Evolutionary conservation across 2,113 vertebrate genomes (phyloP).

Genomic region (Hippocampus zosterae): DNA sequence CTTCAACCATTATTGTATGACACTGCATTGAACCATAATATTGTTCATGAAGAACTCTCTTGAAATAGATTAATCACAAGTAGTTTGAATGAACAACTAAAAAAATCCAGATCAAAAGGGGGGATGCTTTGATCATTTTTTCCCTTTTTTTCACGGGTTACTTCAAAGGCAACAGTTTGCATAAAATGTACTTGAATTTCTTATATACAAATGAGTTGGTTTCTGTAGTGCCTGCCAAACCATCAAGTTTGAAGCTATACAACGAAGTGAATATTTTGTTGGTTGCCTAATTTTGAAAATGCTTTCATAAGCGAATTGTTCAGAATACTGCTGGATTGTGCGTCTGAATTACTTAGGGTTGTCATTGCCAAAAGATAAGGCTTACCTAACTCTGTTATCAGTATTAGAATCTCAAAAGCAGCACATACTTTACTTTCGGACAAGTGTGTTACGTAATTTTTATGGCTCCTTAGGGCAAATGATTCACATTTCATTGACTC

Average conservation of each 20-base stretch:
- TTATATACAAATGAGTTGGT: neutral
- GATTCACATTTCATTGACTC: neutral
- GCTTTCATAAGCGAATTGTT: neutral
- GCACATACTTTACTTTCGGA: too few relatives aligned
- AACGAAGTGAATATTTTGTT: neutral
- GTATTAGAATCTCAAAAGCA: too few relatives aligned
- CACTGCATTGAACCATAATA: slow-evolving; percentile 62
- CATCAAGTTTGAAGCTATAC: neutral
- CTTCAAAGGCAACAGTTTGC: neutral
- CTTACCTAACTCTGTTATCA: too few relatives aligned
- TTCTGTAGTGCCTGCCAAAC: neutral
- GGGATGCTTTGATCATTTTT: neutral
- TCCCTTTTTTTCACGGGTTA: neutral
- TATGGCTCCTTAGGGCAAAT: too few relatives aligned
- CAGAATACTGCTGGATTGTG: too few relatives aligned
- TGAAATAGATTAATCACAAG: slow-evolving; percentile 62
- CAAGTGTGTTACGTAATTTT: too few relatives aligned
- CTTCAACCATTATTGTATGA: slow-evolving; percentile 55
- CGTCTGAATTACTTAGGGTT: too few relatives aligned
- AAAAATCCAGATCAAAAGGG: slow-evolving; percentile 33
- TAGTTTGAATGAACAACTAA: slow-evolving; percentile 49
- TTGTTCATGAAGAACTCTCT: slow-evolving; percentile 62
- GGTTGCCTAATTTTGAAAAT: neutral
- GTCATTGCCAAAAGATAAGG: too few relatives aligned
- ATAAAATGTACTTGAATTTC: neutral